phyloP scores from a whole-genome alignment of 2,888 invertebrate species.

The Megalurothrips usitatus region DNA sequence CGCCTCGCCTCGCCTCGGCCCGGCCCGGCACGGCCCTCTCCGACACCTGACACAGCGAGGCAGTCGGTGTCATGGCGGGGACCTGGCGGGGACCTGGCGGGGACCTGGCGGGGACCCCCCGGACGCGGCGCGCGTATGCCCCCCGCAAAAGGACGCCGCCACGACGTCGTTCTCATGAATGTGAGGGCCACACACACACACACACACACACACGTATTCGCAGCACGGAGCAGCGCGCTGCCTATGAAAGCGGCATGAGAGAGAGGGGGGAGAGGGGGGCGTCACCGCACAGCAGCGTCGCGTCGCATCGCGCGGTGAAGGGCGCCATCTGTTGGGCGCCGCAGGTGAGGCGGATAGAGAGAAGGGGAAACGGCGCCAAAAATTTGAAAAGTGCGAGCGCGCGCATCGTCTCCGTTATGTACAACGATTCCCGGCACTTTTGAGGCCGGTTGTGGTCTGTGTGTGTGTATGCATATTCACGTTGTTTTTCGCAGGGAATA shows the following conservation, averaged over 20 bases:
- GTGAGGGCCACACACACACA: neutral
- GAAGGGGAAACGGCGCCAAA: too few species aligned
- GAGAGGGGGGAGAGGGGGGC: neutral
- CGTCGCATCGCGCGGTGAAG: too few species aligned
- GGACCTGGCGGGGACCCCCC: neutral
- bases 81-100: neutral
- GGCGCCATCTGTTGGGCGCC: too few species aligned
- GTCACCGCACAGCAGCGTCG: too few species aligned
- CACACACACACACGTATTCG: neutral
- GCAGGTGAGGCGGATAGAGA: too few species aligned
- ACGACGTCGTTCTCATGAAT: slow-evolving; percentile 16
- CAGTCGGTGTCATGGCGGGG: neutral
- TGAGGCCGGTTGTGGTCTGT: too few species aligned
- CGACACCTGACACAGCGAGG: neutral
- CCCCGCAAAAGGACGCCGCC: slow-evolving; percentile 10
- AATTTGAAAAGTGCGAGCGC: too few species aligned
- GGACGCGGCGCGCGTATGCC: neutral
- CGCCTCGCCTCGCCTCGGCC: neutral
- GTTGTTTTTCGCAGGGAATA: too few species aligned
- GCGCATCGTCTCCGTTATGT: too few species aligned
- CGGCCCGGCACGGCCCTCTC: neutral
- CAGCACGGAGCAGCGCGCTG: neutral
- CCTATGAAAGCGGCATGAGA: neutral
- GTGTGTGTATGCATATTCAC: too few species aligned
- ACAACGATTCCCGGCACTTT: too few species aligned